phyloP scores from a whole-genome alignment of 2,113 vertebrate genomes.

The Zingel zingel region DNA sequence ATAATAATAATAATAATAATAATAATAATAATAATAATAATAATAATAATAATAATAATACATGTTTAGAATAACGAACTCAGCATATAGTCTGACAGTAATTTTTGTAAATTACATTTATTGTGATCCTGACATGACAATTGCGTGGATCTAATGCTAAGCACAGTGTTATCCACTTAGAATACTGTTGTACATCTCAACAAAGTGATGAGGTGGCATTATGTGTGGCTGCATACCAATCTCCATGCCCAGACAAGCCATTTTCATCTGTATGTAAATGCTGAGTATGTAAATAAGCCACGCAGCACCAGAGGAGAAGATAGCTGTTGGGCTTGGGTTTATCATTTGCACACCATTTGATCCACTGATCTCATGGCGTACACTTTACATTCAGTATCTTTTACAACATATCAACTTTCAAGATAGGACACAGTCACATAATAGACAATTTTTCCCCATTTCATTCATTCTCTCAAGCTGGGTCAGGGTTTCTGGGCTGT shows the following conservation, averaged over 20 bases:
- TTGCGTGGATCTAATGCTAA: conserved; percentile 42
- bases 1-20: too few species aligned
- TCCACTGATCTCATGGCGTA: conserved; percentile 55
- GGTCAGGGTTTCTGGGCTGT: conserved; percentile 53
- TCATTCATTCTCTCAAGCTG: conserved; percentile 58
- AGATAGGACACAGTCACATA: conserved; percentile 56
- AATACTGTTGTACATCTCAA: conserved; percentile 49
- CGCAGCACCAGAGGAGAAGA: conserved; percentile 46
- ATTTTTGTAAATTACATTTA: conserved; percentile 30
- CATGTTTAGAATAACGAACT: not conserved
- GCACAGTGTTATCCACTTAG: conserved; percentile 60
- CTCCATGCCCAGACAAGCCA: conserved; percentile 65
- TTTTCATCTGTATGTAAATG: conserved; percentile 82
- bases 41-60: not conserved
- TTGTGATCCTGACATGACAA: conserved; percentile 45
- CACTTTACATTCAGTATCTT: conserved; percentile 69
- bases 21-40: not conserved
- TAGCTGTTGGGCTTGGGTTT: conserved; percentile 62
- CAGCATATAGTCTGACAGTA: not conserved
- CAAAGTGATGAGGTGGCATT: conserved; percentile 78
- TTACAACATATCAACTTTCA: conserved; percentile 55
- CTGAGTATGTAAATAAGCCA: conserved; percentile 78
- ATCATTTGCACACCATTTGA: conserved; percentile 72
- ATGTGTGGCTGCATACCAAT: conserved; percentile 71
- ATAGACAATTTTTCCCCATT: conserved; percentile 53